These are phyloP conservation scores for Tipula lateralis DNA, from an alignment of 2,888 invertebrate species.

Conservation along the genomic window DNA sequence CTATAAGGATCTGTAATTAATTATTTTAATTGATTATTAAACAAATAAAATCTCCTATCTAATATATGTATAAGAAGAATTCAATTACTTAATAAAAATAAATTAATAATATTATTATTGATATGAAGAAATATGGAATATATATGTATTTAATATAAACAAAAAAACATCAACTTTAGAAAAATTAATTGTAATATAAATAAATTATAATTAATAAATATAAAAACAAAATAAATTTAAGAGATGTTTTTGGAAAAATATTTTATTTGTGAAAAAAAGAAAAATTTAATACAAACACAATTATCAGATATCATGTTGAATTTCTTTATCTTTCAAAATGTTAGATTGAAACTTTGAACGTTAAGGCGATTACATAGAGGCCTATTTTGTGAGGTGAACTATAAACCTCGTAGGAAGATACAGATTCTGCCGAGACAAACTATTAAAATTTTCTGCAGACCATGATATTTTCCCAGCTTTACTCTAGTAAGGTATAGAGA, in stretches of 20 bases:
- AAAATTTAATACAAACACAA: no score
- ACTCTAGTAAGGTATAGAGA: no score
- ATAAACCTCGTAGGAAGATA: no score
- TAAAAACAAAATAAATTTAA: neutral
- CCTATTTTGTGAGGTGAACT: no score
- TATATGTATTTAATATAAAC: neutral
- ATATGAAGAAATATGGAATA: neutral
- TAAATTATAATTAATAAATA: constrained; percentile 11
- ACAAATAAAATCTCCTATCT: neutral
- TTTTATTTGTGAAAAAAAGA: neutral
- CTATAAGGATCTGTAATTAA: neutral
- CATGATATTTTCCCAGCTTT: no score
- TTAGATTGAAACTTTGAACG: no score
- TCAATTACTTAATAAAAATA: neutral
- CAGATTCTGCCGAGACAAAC: no score
- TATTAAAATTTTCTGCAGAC: no score
- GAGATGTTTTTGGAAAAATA: neutral
- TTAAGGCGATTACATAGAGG: no score
- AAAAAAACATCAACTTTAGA: neutral
- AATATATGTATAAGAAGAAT: neutral
- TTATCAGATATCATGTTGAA: no score
- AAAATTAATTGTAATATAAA: neutral
- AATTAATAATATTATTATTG: neutral
- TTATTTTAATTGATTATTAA: neutral
- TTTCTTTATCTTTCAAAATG: no score